Evolutionary conservation across 2,797 vertebrate species (phyloP).

Genomic region (Synaphobranchus kaupii): DNA sequence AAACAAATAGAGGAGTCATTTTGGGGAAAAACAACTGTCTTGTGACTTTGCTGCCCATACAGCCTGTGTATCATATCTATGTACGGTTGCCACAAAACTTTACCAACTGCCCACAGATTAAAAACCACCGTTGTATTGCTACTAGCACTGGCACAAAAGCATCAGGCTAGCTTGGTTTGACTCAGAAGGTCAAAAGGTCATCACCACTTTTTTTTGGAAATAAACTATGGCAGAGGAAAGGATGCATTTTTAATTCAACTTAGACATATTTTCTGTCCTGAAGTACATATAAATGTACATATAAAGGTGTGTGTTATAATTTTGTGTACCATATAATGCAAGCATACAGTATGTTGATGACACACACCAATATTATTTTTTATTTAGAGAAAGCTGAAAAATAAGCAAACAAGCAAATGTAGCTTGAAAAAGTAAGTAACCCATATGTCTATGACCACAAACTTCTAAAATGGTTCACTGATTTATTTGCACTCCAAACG

Average conservation of each 20-base stretch:
- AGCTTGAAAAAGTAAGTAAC: too few relatives aligned
- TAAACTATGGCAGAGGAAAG: neutral
- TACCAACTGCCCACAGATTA: neutral
- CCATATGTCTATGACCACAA: too few relatives aligned
- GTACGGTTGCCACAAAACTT: neutral
- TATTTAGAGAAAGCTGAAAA: too few relatives aligned
- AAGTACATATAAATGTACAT: neutral
- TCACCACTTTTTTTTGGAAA: neutral
- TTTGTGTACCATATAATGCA: too few relatives aligned
- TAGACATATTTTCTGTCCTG: neutral
- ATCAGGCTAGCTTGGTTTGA: neutral
- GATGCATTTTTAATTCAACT: neutral
- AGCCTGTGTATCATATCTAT: conserved; percentile 2
- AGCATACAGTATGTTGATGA: too few relatives aligned
- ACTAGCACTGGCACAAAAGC: neutral
- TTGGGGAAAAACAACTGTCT: neutral
- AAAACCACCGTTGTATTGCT: neutral
- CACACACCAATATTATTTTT: too few relatives aligned
- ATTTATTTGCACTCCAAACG: too few relatives aligned
- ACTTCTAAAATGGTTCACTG: too few relatives aligned
- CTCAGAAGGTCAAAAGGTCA: conserved; percentile 1
- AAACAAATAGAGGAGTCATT: neutral
- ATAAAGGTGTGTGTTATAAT: too few relatives aligned
- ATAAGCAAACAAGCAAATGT: too few relatives aligned
- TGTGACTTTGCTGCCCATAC: neutral